Conservation (phyloP, 2,888 invertebrate genomes). For the Mactromeris polynyma region DNA sequence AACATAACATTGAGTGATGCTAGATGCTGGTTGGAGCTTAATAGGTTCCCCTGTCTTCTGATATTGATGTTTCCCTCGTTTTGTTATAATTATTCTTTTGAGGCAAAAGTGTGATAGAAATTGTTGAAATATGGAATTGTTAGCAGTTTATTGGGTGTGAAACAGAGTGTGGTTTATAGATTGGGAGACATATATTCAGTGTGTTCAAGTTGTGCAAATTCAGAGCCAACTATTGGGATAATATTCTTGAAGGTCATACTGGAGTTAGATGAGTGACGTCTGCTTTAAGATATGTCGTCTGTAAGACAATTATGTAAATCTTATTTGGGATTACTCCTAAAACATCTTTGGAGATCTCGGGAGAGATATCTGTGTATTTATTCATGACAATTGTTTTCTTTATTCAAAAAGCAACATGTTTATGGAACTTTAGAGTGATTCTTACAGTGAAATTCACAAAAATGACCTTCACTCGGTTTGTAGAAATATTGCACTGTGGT, state of each 20-base stretch:
- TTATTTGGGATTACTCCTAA: constrained; percentile 40
- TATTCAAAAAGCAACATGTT: constrained; percentile 7
- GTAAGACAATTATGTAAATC: constrained; percentile 50
- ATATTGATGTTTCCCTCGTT: constrained; percentile 66
- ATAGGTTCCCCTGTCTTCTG: constrained; percentile 56
- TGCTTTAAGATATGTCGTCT: constrained; percentile 46
- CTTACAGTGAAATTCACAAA: constrained; percentile 24
- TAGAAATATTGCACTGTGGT: constrained; percentile 3
- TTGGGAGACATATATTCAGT: constrained; percentile 17
- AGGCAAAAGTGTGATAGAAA: constrained; percentile 49
- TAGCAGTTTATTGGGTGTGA: constrained; percentile 28
- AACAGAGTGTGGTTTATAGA: constrained; percentile 26
- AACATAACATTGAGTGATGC: constrained; percentile 65
- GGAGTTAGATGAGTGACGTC: constrained; percentile 60
- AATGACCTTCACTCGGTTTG: constrained; percentile 41
- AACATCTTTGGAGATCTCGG: constrained; percentile 37
- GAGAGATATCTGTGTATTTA: constrained; percentile 28
- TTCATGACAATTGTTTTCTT: constrained; percentile 10
- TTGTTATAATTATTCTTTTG: constrained; percentile 64
- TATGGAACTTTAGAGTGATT: constrained; percentile 17
- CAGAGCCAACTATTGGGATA: constrained; percentile 47
- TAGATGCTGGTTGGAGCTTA: constrained; percentile 59
- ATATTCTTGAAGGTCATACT: constrained; percentile 66
- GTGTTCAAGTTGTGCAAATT: constrained; percentile 41
- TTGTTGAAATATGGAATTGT: constrained; percentile 31